phyloP scores from a whole-genome alignment of 1,140 invertebrate genomes.

The Zaprionus lachaisei region DNA sequence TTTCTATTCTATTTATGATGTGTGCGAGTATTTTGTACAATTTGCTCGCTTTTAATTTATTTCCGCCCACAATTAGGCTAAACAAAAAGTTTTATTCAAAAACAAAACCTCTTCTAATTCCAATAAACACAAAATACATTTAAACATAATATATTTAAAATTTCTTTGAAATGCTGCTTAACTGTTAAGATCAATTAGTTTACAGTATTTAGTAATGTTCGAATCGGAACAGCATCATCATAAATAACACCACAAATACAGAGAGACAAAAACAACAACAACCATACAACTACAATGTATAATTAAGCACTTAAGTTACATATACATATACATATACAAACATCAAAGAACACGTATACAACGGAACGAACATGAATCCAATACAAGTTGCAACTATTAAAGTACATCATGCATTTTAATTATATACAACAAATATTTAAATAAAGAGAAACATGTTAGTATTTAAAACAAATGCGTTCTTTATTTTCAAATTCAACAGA shows the following conservation, averaged over 20 bases:
- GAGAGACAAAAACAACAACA: constrained; percentile 8
- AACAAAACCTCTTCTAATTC: constrained; percentile 15
- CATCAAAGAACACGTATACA: constrained; percentile 57
- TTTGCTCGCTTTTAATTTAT: constrained; percentile 62
- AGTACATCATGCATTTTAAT: constrained; percentile 77
- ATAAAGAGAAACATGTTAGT: constrained; percentile 74
- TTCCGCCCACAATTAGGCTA: constrained; percentile 66
- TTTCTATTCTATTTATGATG: constrained; percentile 36
- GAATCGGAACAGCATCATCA: constrained; percentile 18
- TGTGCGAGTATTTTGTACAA: constrained; percentile 20
- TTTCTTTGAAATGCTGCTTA: constrained; percentile 24
- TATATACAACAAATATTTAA: constrained; percentile 77
- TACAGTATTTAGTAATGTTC: constrained; percentile 40
- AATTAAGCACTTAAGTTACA: constrained; percentile 67
- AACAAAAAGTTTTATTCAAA: constrained; percentile 17
- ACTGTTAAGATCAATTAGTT: constrained; percentile 31
- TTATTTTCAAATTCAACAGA: not conserved
- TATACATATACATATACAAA: constrained; percentile 64
- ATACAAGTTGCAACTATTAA: constrained; percentile 77
- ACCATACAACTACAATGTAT: constrained; percentile 48
- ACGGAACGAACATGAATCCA: constrained; percentile 56
- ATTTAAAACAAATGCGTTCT: constrained; percentile 44
- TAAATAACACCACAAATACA: constrained; percentile 3
- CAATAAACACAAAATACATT: constrained; percentile 31
- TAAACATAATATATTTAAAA: constrained; percentile 22